phyloP scores from a whole-genome alignment of 2,797 vertebrate genomes.

The Hoplostethus mediterraneus region DNA sequence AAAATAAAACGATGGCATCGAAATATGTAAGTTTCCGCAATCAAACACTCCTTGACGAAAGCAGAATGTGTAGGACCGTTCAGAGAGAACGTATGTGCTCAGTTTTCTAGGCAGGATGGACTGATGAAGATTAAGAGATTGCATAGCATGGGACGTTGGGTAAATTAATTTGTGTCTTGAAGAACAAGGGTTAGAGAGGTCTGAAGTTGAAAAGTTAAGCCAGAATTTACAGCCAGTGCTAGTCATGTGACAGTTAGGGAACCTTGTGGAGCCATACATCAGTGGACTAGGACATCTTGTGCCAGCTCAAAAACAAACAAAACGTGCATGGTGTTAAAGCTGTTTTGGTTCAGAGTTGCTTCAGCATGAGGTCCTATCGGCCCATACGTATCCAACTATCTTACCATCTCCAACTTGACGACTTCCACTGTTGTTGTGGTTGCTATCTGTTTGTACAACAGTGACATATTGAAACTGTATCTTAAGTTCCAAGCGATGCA shows the following conservation, averaged over 20 bases:
- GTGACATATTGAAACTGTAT: neutral
- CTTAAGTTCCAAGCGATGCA: neutral
- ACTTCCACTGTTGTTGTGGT: slow-evolving; percentile 31
- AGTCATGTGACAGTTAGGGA: neutral
- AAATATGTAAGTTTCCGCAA: slow-evolving; percentile 75
- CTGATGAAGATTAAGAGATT: neutral
- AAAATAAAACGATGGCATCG: slow-evolving; percentile 70
- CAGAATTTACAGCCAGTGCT: neutral
- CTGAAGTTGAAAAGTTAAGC: neutral
- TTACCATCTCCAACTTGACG: neutral
- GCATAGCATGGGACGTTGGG: neutral
- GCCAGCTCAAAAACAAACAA: slow-evolving; percentile 30
- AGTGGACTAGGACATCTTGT: slow-evolving; percentile 40
- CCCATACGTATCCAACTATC: slow-evolving; percentile 7
- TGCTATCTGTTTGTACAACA: neutral
- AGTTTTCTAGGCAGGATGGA: slow-evolving; percentile 13
- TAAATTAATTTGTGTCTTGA: neutral
- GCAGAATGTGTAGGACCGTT: slow-evolving; percentile 21
- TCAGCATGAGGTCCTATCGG: neutral
- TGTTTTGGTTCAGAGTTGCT: slow-evolving; percentile 7
- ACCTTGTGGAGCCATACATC: neutral
- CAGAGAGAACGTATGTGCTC: slow-evolving; percentile 15
- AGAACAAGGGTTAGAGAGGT: neutral
- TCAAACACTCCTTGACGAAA: slow-evolving; percentile 80
- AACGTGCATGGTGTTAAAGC: slow-evolving; percentile 7